A percentile compares a stretch with the other conserved stretches of the same genome.
Conservation (phyloP, 1,140 invertebrate species). For the Steinernema feltiae region DNA sequence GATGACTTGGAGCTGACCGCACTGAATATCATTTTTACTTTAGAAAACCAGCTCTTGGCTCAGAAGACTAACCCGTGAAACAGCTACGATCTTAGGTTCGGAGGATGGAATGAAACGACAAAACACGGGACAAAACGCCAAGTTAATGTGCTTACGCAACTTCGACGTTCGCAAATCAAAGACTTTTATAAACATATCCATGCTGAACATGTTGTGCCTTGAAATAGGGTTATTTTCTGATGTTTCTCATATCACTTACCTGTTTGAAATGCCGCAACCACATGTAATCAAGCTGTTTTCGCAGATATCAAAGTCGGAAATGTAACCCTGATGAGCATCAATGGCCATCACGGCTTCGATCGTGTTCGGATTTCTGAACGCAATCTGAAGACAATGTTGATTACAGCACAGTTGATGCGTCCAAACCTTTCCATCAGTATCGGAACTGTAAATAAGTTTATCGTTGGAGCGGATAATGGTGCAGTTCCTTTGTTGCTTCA, state of each 20-base stretch:
- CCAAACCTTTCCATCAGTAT: neutral
- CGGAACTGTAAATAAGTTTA: neutral
- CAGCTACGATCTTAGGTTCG: neutral
- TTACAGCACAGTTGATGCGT: neutral
- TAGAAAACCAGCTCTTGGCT: neutral
- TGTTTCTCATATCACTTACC: neutral
- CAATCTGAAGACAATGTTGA: neutral
- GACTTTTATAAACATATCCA: neutral
- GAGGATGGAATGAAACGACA: neutral
- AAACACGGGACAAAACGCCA: neutral
- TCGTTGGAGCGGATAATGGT: neutral
- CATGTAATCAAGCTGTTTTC: neutral
- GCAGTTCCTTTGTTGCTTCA: neutral
- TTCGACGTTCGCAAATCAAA: neutral
- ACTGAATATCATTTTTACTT: neutral
- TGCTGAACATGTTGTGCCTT: neutral
- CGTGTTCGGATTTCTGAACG: neutral
- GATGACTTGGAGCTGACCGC: neutral
- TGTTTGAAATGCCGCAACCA: neutral
- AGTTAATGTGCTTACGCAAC: neutral
- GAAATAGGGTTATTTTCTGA: neutral
- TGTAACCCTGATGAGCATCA: neutral
- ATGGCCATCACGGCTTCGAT: neutral
- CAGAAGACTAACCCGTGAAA: neutral
- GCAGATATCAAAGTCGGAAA: neutral